Evolutionary conservation across 2,113 vertebrate genomes (phyloP).

Genomic region (Odocoileus virginianus): DNA sequence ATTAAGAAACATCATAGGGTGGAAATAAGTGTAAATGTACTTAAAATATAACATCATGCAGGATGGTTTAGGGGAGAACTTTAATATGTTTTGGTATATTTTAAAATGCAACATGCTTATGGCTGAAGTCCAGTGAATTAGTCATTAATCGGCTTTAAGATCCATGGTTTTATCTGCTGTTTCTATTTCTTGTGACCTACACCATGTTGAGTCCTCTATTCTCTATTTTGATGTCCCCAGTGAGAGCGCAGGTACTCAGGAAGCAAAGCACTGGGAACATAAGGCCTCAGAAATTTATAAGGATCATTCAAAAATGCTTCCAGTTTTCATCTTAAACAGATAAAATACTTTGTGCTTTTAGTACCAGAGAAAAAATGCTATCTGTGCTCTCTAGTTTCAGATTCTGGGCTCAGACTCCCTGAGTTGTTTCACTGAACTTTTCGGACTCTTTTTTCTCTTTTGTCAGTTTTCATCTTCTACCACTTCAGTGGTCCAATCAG

Average conservation of each 20-base stretch:
- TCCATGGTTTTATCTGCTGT: neutral
- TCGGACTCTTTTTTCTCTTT: neutral
- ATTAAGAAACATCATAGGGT: neutral
- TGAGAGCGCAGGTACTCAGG: neutral
- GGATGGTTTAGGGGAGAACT: neutral
- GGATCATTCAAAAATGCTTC: neutral
- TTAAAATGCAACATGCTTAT: neutral
- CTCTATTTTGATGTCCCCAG: neutral
- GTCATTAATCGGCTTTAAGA: neutral
- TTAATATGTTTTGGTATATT: neutral
- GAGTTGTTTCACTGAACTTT: neutral
- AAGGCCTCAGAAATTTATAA: neutral
- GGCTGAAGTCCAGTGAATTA: neutral
- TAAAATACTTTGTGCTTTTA: neutral
- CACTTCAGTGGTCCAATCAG: no score
- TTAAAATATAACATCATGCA: neutral
- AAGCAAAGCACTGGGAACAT: neutral
- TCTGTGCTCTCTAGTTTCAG: neutral
- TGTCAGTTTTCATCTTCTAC: neutral
- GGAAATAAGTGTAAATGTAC: neutral
- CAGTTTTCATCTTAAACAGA: neutral
- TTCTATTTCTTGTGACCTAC: neutral
- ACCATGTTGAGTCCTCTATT: neutral
- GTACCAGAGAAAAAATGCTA: neutral
- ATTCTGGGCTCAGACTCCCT: neutral